Evolutionary conservation across 2,797 vertebrate species (phyloP).

Genomic region (Micrastur ruficollis): DNA sequence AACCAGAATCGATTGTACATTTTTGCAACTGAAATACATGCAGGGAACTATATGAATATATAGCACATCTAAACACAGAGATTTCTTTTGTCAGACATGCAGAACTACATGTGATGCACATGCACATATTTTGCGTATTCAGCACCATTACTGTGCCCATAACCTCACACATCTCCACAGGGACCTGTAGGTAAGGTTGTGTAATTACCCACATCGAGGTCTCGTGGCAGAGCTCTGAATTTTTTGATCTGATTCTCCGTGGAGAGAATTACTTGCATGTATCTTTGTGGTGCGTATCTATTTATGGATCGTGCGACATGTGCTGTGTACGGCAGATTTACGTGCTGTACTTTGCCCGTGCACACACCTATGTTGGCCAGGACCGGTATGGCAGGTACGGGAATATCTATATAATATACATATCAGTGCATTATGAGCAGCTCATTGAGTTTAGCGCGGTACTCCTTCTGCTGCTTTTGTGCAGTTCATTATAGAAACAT

Average conservation of each 20-base stretch:
- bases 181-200: neutral
- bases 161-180: neutral
- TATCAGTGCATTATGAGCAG: slow-evolving; percentile 39
- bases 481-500: slow-evolving; percentile 41
- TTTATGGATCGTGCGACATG: rapidly evolving
- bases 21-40: neutral
- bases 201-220: rapidly evolving
- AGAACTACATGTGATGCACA: neutral
- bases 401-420: slow-evolving; percentile 43
- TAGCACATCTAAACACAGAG: neutral
- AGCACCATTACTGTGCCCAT: rapidly evolving
- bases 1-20: neutral
- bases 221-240: neutral
- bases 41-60: neutral
- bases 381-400: neutral
- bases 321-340: neutral
- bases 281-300: neutral
- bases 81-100: neutral
- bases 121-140: rapidly evolving
- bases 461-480: slow-evolving; percentile 34
- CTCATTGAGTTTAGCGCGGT: neutral
- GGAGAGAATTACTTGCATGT: neutral
- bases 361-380: neutral
- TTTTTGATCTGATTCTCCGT: neutral
- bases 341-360: neutral